phyloP scores from a whole-genome alignment of 2,888 invertebrate genomes.

The Rotaria magnacalcarata region DNA sequence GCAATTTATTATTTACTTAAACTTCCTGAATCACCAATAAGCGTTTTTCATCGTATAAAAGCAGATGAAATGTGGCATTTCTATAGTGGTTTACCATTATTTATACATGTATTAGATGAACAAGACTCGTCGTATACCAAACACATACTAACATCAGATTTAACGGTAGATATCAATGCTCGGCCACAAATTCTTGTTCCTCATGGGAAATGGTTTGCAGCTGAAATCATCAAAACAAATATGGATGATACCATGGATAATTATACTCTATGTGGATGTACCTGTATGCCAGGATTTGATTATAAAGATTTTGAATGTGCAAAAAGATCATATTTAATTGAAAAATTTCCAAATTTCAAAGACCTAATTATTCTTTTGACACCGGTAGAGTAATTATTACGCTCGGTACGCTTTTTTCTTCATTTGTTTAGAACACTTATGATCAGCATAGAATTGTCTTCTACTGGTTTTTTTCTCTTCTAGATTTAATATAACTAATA shows the following conservation, averaged over 20 bases:
- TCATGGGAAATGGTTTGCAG: constrained; percentile 14
- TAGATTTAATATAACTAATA: too few species aligned
- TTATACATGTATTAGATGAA: constrained; percentile 27
- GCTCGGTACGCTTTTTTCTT: neutral
- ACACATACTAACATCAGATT: neutral
- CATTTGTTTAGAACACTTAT: neutral
- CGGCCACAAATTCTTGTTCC: constrained; percentile 35
- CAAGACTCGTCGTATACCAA: neutral
- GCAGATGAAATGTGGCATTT: constrained; percentile 41
- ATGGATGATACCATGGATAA: neutral
- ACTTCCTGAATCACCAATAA: neutral
- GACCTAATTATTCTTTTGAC: constrained; percentile 29
- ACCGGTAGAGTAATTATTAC: neutral
- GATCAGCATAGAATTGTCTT: neutral
- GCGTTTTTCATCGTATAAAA: constrained; percentile 36
- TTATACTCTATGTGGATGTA: constrained; percentile 32
- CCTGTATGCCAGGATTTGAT: constrained; percentile 37
- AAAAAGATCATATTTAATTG: constrained; percentile 34
- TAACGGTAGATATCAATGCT: neutral
- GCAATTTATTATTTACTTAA: constrained; percentile 6
- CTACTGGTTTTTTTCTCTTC: neutral
- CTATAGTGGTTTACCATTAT: constrained; percentile 10
- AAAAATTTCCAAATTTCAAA: constrained; percentile 21
- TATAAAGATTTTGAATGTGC: constrained; percentile 35
- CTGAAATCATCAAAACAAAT: neutral